Conservation (phyloP, 2,888 invertebrate species). For the Tachina grossa region DNA sequence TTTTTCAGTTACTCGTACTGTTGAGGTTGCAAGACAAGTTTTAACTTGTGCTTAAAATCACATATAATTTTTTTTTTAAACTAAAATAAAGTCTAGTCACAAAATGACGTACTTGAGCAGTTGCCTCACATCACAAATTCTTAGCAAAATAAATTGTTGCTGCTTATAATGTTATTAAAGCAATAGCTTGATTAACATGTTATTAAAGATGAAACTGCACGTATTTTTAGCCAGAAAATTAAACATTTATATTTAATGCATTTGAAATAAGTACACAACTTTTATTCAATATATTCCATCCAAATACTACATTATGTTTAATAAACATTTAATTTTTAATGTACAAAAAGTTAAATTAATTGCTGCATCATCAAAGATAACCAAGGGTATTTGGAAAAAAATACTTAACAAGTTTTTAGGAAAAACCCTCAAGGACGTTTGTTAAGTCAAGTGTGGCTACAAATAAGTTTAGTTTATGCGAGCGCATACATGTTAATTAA, state of each 20-base stretch:
- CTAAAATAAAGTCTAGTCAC: neutral
- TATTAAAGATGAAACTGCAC: neutral
- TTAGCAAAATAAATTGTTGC: neutral
- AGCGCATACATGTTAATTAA: constrained; percentile 11
- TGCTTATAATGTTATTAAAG: neutral
- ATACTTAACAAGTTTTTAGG: neutral
- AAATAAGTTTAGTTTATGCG: constrained; percentile 36
- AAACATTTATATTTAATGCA: neutral
- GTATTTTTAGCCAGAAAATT: neutral
- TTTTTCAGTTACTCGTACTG: constrained; percentile 25
- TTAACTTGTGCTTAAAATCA: neutral
- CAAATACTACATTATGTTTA: neutral
- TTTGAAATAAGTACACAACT: neutral
- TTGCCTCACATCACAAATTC: neutral
- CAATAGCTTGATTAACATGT: neutral
- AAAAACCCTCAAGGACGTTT: constrained; percentile 45
- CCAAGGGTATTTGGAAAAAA: neutral
- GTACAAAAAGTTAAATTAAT: neutral
- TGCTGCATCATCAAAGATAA: constrained; percentile 14
- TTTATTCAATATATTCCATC: neutral
- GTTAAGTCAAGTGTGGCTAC: constrained; percentile 14
- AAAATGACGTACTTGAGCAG: neutral
- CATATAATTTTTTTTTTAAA: too few relatives aligned
- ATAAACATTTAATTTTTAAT: neutral
- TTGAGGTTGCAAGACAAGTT: constrained; percentile 37